Conservation (phyloP, 2,888 invertebrate species). For the Hipparchia semele region DNA sequence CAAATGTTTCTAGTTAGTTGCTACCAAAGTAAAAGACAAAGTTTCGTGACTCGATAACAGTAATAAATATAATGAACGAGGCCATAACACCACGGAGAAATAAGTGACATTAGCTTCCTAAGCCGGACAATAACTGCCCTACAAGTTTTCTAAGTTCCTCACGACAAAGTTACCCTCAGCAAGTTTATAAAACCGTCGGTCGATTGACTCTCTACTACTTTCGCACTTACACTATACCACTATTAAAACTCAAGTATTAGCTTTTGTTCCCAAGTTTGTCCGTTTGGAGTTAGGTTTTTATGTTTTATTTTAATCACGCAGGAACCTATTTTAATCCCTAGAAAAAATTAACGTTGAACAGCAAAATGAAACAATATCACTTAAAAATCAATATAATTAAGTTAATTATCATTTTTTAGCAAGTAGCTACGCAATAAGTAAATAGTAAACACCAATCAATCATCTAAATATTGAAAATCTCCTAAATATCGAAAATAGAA, state of each 20-base stretch:
- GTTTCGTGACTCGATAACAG: background rate
- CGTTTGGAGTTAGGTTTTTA: too few relatives aligned
- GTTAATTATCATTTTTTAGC: too few relatives aligned
- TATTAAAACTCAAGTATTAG: background rate
- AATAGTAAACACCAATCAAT: too few relatives aligned
- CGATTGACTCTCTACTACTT: background rate
- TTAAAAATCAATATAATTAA: too few relatives aligned
- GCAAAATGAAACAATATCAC: background rate
- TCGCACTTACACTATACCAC: background rate
- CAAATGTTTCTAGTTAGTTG: background rate
- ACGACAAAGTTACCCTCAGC: conserved; percentile 14
- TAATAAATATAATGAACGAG: conserved; percentile 6
- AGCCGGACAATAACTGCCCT: conserved; percentile 24
- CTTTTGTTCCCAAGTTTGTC: too few relatives aligned
- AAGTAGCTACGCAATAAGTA: too few relatives aligned
- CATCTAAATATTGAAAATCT: too few relatives aligned
- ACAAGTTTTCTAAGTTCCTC: conserved; percentile 28
- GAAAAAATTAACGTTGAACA: background rate
- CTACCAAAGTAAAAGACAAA: background rate
- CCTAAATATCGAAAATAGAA: too few relatives aligned
- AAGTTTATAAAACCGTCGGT: conserved; percentile 3
- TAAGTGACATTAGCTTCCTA: conserved; percentile 27
- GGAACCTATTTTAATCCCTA: too few relatives aligned
- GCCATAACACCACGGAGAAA: background rate
- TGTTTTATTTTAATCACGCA: too few relatives aligned